Conservation (phyloP, 2,113 vertebrate species). For the Corynorhinus townsendii region DNA sequence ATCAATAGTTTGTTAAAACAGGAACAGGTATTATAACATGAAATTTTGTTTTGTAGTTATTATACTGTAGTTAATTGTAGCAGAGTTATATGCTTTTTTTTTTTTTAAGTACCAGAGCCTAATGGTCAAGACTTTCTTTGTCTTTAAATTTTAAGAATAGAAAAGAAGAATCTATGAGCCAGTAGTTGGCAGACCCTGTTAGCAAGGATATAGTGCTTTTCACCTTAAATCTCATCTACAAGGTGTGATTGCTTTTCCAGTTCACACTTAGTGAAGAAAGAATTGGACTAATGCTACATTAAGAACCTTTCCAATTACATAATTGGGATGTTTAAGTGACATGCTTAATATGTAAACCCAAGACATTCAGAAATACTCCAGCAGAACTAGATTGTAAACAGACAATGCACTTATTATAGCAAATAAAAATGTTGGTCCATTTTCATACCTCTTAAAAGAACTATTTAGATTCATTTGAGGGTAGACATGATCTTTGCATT, state of each 20-base stretch:
- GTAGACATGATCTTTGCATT: not conserved
- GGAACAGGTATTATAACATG: not conserved
- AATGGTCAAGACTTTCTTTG: not conserved
- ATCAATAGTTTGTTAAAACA: conserved; percentile 23
- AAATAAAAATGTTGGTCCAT: not conserved
- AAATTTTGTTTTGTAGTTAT: not conserved
- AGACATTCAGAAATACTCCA: conserved; percentile 20
- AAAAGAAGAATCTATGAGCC: not conserved
- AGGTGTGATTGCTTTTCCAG: conserved; percentile 3
- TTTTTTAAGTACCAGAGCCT: not conserved
- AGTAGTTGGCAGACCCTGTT: not conserved
- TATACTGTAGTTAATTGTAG: conserved; percentile 15
- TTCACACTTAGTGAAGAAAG: not conserved
- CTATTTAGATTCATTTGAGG: not conserved
- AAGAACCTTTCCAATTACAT: conserved; percentile 43
- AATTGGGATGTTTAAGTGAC: conserved; percentile 47
- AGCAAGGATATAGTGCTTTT: conserved; percentile 13
- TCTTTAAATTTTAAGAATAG: conserved; percentile 45
- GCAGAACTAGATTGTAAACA: not conserved
- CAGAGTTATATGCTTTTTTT: not conserved
- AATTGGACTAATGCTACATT: not conserved
- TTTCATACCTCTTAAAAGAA: not conserved
- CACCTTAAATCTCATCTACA: not conserved
- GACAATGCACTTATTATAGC: not conserved
- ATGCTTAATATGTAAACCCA: conserved; percentile 37